phyloP scores from a whole-genome alignment of 2,888 invertebrate species.

The Pecten maximus region DNA sequence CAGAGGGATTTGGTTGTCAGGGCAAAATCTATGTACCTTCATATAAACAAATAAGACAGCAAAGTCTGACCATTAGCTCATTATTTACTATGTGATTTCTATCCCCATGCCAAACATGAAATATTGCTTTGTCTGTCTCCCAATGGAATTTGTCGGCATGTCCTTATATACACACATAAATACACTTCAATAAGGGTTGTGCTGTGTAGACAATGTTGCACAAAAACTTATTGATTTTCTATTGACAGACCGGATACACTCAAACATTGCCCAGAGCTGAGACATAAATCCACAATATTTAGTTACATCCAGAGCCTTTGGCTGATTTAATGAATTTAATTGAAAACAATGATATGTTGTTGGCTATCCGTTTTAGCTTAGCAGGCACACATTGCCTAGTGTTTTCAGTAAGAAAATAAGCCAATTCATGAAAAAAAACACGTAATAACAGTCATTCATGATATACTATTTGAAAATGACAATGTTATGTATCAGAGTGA shows the following conservation, averaged over 20 bases:
- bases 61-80: too few species aligned
- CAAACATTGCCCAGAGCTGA: not conserved
- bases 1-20: too few species aligned
- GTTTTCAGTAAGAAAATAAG: too few species aligned
- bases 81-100: too few species aligned
- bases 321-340: not conserved
- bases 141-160: not conserved
- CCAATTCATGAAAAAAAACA: too few species aligned
- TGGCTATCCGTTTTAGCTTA: not conserved
- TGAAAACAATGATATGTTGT: not conserved
- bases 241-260: not conserved
- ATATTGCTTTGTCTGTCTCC: not conserved
- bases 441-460: too few species aligned
- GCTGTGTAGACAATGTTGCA: not conserved
- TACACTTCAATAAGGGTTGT: not conserved
- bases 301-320: not conserved
- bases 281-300: not conserved
- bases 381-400: not conserved
- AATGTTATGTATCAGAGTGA: too few species aligned
- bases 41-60: too few species aligned
- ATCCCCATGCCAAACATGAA: too few species aligned
- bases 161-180: too few species aligned
- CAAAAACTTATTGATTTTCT: not conserved
- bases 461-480: too few species aligned
- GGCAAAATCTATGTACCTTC: too few species aligned